Conservation (phyloP, 2,113 vertebrate species). For the Chloroceryle aenea region DNA sequence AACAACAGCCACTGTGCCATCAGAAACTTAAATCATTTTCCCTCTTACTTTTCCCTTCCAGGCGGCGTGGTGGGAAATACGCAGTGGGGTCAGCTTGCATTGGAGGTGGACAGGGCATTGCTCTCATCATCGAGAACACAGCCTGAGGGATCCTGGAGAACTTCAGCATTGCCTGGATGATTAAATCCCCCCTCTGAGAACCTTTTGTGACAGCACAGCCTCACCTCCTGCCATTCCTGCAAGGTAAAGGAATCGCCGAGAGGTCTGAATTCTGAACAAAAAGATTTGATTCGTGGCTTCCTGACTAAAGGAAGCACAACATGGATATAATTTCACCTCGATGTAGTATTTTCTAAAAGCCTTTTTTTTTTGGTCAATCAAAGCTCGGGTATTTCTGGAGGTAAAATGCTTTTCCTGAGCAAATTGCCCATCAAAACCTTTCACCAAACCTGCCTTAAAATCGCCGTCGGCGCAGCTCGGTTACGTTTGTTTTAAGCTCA, state of each 20-base stretch:
- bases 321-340: neutral
- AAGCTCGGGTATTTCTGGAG: neutral
- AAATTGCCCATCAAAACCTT: neutral
- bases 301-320: neutral
- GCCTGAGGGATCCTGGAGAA: constrained; percentile 53
- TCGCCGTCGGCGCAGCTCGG: neutral
- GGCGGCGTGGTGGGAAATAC: constrained; percentile 90
- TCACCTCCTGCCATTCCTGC: neutral
- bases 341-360: neutral
- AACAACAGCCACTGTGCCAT: neutral
- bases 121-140: constrained; percentile 86
- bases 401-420: constrained; percentile 15
- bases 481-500: too few relatives aligned
- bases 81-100: constrained; percentile 94
- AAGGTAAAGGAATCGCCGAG: neutral
- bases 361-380: neutral
- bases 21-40: neutral
- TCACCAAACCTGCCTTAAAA: constrained; percentile 64
- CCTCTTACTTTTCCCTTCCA: constrained; percentile 37
- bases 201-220: neutral
- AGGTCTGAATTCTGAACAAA: neutral
- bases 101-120: constrained; percentile 95
- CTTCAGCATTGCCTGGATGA: neutral
- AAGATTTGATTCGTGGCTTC: neutral
- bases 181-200: neutral